Conservation (phyloP, 2,797 vertebrate species). For the Toxotes lorentzi region DNA sequence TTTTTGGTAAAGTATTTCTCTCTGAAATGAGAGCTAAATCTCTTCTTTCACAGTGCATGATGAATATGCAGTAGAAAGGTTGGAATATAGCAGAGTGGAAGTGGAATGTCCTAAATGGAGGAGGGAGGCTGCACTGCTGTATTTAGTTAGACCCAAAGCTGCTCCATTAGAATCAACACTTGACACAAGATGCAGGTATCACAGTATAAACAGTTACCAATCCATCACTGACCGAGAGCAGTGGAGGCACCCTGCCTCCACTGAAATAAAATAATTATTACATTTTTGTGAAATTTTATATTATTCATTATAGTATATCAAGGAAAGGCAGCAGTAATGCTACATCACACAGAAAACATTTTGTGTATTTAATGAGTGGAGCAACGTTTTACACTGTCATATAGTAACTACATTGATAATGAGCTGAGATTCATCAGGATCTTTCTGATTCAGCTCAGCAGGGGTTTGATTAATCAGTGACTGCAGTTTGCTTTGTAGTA, state of each 20-base stretch:
- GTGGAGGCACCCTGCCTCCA: no score
- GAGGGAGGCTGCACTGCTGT: not conserved
- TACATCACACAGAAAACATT: not conserved
- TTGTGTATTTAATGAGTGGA: not conserved
- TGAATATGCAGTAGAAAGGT: not conserved
- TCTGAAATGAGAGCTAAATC: not conserved
- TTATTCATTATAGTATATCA: not conserved
- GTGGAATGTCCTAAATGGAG: not conserved
- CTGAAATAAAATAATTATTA: no score
- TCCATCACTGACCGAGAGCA: not conserved
- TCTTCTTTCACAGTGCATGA: not conserved
- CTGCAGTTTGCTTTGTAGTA: not conserved
- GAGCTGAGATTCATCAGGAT: not conserved
- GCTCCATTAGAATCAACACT: not conserved
- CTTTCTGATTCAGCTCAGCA: not conserved
- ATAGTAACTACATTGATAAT: not conserved
- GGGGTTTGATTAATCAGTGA: constrained; percentile 4
- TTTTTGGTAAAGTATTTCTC: no score
- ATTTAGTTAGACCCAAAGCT: not conserved
- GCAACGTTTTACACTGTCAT: not conserved
- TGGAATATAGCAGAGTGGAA: not conserved
- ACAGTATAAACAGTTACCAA: not conserved
- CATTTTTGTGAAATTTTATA: not conserved
- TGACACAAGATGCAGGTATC: not conserved
- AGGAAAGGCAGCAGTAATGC: not conserved